phyloP scores from a whole-genome alignment of 2,888 invertebrate genomes.

The Synergus itoensis region DNA sequence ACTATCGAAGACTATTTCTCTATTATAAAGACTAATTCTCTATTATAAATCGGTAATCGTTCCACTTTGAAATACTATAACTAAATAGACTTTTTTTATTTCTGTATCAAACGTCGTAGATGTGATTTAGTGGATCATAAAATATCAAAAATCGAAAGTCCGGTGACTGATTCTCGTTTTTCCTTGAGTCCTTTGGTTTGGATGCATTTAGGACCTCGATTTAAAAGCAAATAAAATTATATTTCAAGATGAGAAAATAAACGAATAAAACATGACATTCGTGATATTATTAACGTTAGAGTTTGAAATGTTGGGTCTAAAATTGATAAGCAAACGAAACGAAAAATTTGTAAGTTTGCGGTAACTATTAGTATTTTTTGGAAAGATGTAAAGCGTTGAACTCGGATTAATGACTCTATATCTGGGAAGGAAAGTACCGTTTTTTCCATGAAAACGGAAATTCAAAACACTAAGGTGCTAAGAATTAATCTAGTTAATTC shows the following conservation, averaged over 20 bases:
- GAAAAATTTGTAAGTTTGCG: neutral
- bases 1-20: constrained; percentile 30
- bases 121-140: constrained; percentile 8
- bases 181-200: neutral
- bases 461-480: constrained; percentile 26
- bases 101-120: constrained; percentile 1
- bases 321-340: neutral
- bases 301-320: neutral
- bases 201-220: neutral
- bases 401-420: constrained; percentile 33
- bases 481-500: constrained; percentile 6
- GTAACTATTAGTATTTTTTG: neutral
- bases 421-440: constrained; percentile 30
- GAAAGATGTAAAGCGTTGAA: constrained; percentile 25
- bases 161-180: constrained; percentile 22
- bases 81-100: constrained; percentile 10
- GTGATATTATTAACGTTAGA: neutral
- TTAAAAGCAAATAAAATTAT: neutral
- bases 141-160: constrained; percentile 19
- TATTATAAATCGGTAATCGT: constrained; percentile 36
- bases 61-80: constrained; percentile 1
- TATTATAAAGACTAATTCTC: neutral
- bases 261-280: neutral
- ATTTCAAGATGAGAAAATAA: constrained; percentile 37
- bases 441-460: constrained; percentile 27